These are phyloP conservation scores for Cancer borealis DNA, from an alignment of 2,888 invertebrate genomes.

Conservation along the genomic window DNA sequence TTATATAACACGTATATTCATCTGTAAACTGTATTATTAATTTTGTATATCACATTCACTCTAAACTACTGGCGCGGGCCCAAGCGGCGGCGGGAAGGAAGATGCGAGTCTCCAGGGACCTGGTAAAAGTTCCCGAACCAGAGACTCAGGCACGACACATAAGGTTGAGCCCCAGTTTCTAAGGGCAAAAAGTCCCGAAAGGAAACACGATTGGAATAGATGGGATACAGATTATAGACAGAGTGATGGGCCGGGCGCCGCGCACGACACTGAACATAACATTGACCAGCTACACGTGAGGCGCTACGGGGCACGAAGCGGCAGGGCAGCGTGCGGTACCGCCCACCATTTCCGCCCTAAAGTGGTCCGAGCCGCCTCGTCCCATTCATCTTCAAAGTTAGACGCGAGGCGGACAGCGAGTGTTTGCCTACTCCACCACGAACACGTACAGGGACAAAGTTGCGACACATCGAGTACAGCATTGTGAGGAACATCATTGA, in stretches of 20 bases:
- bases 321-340: not conserved
- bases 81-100: not conserved
- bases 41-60: conserved; percentile 30
- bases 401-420: not conserved
- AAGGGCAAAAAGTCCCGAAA: not conserved
- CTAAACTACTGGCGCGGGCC: conserved; percentile 36
- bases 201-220: not conserved
- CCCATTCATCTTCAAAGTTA: not conserved
- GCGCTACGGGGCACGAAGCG: conserved; percentile 21
- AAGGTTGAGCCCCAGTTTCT: not conserved
- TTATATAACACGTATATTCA: not conserved
- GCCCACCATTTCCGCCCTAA: not conserved
- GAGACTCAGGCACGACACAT: conserved; percentile 38
- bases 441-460: conserved; percentile 7
- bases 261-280: conserved; percentile 30
- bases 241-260: conserved; percentile 28
- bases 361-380: not conserved
- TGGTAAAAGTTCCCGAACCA: not conserved
- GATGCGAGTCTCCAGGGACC: not conserved
- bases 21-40: conserved; percentile 39
- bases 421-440: conserved; percentile 11
- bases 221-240: not conserved
- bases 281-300: conserved; percentile 30
- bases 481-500: conserved; percentile 23
- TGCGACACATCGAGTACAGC: conserved; percentile 27